Conservation (phyloP, 1,140 invertebrate genomes). For the Diplogasteroides magnus region DNA sequence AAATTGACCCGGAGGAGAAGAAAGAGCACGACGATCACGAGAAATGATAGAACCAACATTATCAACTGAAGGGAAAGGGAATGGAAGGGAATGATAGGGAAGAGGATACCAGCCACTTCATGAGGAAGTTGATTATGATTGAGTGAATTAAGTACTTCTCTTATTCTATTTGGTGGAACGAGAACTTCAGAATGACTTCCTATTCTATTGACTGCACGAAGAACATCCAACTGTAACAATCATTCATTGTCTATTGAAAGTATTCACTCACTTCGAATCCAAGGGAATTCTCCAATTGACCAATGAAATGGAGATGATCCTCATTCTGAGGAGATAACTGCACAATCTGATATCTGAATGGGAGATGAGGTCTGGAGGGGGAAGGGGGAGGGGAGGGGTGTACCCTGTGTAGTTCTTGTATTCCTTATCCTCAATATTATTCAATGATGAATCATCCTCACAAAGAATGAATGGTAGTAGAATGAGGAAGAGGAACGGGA, state of each 20-base stretch:
- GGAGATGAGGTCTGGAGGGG: conserved; percentile 1
- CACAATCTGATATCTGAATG: conserved; percentile 2
- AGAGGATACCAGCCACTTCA: neutral
- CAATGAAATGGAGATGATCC: neutral
- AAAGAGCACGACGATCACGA: neutral
- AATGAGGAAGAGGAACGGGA: no score
- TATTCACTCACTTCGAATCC: conserved; percentile 1
- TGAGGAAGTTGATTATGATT: neutral
- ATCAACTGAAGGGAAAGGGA: conserved; percentile 5
- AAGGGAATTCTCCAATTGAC: neutral
- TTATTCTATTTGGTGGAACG: neutral
- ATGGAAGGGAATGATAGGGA: neutral
- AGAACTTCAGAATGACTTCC: neutral
- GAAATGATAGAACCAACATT: neutral
- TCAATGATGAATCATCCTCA: no score
- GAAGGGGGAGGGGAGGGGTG: neutral
- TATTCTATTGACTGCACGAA: neutral
- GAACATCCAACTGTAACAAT: conserved; percentile 1
- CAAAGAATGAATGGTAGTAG: neutral
- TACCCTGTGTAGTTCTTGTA: neutral
- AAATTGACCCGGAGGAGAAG: neutral
- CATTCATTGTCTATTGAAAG: conserved; percentile 4
- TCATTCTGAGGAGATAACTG: neutral
- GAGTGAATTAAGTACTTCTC: neutral
- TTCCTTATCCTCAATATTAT: neutral